These are phyloP conservation scores for Pachymerium ferrugineum DNA, from an alignment of 2,888 invertebrate genomes.

Conservation along the genomic window DNA sequence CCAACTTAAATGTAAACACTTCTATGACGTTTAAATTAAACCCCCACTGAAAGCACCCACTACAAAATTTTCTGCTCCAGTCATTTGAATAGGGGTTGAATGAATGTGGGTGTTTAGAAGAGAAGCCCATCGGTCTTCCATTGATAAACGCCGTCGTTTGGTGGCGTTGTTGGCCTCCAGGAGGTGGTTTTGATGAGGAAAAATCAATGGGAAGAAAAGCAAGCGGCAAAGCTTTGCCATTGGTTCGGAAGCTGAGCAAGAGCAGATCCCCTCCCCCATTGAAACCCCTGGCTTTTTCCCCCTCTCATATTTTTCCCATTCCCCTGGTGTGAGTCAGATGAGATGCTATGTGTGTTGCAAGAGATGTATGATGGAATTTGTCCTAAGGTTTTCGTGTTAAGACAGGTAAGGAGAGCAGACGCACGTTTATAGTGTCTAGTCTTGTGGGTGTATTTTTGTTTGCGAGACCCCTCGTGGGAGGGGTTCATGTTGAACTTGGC, in stretches of 20 bases:
- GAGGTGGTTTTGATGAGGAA: slow-evolving; percentile 8
- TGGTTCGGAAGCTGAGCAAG: not conserved
- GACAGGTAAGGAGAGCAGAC: not conserved
- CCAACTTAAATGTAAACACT: too few relatives aligned
- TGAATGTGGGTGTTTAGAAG: not conserved
- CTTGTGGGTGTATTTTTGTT: not conserved
- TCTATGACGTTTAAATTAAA: too few relatives aligned
- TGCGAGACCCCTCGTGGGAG: not conserved
- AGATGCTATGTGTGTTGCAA: not conserved
- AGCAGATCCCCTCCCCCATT: not conserved
- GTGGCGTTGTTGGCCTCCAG: not conserved
- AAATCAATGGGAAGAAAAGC: not conserved
- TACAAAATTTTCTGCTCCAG: too few relatives aligned
- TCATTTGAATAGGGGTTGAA: too few relatives aligned
- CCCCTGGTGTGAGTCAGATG: slow-evolving; percentile 3
- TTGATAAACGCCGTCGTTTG: not conserved
- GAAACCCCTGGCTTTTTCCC: not conserved
- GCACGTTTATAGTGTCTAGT: too few relatives aligned
- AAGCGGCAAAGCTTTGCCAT: not conserved
- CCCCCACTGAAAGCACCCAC: too few relatives aligned
- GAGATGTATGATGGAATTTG: slow-evolving; percentile 3
- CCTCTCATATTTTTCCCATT: not conserved
- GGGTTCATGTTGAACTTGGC: not conserved
- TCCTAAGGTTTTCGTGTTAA: not conserved
- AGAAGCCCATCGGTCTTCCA: not conserved